phyloP scores from a whole-genome alignment of 2,888 invertebrate genomes.

The Lottia gigantea region DNA sequence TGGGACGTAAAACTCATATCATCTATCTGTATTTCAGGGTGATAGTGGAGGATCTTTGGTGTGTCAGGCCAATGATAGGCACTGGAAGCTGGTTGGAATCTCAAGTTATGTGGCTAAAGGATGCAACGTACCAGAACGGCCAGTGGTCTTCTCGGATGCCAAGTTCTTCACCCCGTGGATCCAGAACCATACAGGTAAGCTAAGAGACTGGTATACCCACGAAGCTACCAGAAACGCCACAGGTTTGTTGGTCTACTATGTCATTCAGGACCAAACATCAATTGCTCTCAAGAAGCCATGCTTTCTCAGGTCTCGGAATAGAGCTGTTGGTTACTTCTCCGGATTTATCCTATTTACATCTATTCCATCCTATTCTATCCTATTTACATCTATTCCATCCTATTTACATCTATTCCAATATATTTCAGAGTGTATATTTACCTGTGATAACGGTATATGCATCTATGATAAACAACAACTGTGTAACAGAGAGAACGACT shows the following conservation, averaged over 20 bases:
- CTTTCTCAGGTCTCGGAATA: no score
- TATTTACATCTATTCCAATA: not conserved
- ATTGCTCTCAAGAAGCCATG: no score
- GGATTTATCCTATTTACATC: no score
- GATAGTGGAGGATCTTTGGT: slow-evolving; percentile 65
- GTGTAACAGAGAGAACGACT: slow-evolving; percentile 58
- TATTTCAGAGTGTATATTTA: slow-evolving; percentile 55
- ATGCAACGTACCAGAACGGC: slow-evolving; percentile 53
- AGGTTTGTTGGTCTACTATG: no score
- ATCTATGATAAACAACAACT: slow-evolving; percentile 48
- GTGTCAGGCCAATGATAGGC: slow-evolving; percentile 44
- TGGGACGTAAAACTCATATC: not conserved
- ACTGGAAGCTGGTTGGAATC: slow-evolving; percentile 56
- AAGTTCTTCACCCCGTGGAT: slow-evolving; percentile 54
- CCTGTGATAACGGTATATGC: slow-evolving; percentile 54
- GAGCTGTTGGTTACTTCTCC: no score
- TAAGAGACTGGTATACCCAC: no score
- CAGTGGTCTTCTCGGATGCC: slow-evolving; percentile 59
- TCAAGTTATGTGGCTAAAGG: slow-evolving; percentile 54
- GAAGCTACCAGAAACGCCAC: no score
- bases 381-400: not conserved
- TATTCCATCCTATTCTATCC: not conserved
- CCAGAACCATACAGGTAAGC: slow-evolving; percentile 47
- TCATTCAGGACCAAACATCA: no score
- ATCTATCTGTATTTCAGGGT: slow-evolving; percentile 45